Conservation (phyloP, 2,113 vertebrate genomes). For the Prietella phreatophila region DNA sequence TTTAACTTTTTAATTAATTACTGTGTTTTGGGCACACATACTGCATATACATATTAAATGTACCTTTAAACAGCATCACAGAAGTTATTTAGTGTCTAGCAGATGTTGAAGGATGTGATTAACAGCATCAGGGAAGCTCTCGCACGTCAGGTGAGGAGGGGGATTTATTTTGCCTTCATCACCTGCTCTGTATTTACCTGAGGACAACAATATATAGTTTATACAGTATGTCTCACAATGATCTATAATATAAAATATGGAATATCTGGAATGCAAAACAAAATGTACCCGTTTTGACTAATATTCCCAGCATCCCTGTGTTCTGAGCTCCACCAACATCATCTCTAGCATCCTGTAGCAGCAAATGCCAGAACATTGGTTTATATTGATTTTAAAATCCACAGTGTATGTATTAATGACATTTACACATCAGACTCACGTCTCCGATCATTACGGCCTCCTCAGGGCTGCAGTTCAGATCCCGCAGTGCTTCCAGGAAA, state of each 20-base stretch:
- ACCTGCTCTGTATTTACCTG: slow-evolving; percentile 51
- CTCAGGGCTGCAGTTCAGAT: slow-evolving; percentile 67
- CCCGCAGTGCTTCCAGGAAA: slow-evolving; percentile 85
- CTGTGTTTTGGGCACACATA: background rate
- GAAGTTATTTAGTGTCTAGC: slow-evolving; percentile 12
- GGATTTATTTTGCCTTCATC: slow-evolving; percentile 49
- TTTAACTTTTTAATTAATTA: background rate
- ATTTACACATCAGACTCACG: slow-evolving; percentile 68
- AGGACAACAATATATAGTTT: background rate
- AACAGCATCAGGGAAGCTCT: slow-evolving; percentile 50
- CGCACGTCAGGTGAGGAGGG: slow-evolving; percentile 45
- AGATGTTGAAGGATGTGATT: slow-evolving; percentile 50
- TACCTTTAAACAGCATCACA: background rate
- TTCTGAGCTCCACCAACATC: slow-evolving; percentile 91
- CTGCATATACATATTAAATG: background rate
- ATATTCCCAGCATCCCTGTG: slow-evolving; percentile 87
- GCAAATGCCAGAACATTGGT: background rate
- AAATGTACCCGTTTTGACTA: slow-evolving; percentile 85
- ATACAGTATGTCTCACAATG: slow-evolving; percentile 74
- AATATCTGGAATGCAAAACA: background rate
- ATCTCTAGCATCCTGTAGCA: slow-evolving; percentile 86
- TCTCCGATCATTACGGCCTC: slow-evolving; percentile 96
- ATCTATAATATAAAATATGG: background rate
- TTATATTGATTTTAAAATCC: background rate
- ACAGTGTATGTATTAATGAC: background rate